Evolutionary conservation across 2,888 invertebrate genomes (phyloP), one percentile per base, ranked within the genome.

Genomic region (Phasia obesa): DNA sequence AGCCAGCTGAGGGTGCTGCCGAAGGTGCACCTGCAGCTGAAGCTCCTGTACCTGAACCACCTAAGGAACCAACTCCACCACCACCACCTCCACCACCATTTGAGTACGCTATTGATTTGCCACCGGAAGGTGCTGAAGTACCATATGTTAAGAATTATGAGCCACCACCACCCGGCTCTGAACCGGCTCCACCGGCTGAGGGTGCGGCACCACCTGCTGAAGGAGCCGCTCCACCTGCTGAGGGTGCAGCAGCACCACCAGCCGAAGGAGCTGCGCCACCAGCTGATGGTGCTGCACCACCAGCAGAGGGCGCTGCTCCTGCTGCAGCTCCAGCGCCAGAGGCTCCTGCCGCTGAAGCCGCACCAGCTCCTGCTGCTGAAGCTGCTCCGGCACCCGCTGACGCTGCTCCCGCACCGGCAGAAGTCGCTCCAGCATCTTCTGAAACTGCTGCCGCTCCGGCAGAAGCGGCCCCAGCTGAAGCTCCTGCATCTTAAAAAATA

Each of bases 101-200:
- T 84, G 92, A 92, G 71, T 91, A 91, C 86, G 86, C 88, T 15
- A 89, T 91, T 85, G 91, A 92, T 85, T 88, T 92, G 85, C 92
- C 92, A 67, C 91, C 91, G 88, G 92, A 92, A 87, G 92, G 91
- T 84, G 92, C 92, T 86, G 91, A 92, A 85, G 92, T 92, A 65
- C 92, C 92, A 62, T 92, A 87, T 84, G 92, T 92, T 47, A 91
- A 90, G 87, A 92, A 92, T 86, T 91, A 90, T 85, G 91, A 90
- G 80, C 87, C 88, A 85, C 91, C 91, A 87, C 90, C 90, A 88
- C 90, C 91, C 65, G 89, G 88, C 57, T 88, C 90, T 17, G 91
- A 90, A 85, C 89, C 89, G 74, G 87, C 87, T 65, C 88, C 89
- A 73, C 83, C 84, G 51, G 86, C 88, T n/a, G 89, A 86, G 11